phyloP scores from a whole-genome alignment of 2,113 vertebrate genomes.

The Nipponia nippon region DNA sequence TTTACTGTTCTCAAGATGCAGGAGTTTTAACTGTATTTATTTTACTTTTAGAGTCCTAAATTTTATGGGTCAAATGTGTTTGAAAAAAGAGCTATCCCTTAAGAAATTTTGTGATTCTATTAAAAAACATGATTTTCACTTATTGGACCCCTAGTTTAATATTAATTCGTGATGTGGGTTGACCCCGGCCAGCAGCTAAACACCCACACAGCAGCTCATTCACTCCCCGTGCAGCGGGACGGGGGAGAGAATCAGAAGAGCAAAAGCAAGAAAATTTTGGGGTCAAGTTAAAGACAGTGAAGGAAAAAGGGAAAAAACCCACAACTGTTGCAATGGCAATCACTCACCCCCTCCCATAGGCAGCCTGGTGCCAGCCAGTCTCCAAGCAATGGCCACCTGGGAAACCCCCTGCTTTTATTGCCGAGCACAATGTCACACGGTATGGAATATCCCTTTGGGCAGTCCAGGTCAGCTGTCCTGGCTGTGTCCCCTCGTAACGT shows the following conservation, averaged over 20 bases:
- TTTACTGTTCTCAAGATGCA: neutral
- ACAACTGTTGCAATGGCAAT: neutral
- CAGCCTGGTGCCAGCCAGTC: neutral
- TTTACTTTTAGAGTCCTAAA: neutral
- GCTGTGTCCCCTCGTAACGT: neutral
- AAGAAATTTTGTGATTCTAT: constrained; percentile 26
- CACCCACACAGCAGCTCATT: neutral
- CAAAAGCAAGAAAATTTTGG: neutral
- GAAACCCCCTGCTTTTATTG: neutral
- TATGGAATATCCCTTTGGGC: no score
- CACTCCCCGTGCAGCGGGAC: accelerated
- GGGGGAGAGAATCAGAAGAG: neutral
- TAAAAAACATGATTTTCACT: constrained; percentile 45
- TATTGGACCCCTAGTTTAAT: constrained; percentile 14
- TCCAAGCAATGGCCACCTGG: neutral
- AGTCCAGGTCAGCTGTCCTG: neutral
- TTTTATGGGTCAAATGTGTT: neutral
- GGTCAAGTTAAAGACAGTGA: neutral
- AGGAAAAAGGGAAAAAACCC: neutral
- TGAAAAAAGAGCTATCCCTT: neutral
- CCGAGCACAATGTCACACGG: neutral
- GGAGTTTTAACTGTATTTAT: neutral
- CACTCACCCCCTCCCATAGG: neutral
- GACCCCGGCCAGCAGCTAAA: neutral
- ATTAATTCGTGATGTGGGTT: neutral